These are phyloP conservation scores for Patiria pectinifera DNA, from an alignment of 53 echinoderm and acorn worm species.

Conservation along the genomic window DNA sequence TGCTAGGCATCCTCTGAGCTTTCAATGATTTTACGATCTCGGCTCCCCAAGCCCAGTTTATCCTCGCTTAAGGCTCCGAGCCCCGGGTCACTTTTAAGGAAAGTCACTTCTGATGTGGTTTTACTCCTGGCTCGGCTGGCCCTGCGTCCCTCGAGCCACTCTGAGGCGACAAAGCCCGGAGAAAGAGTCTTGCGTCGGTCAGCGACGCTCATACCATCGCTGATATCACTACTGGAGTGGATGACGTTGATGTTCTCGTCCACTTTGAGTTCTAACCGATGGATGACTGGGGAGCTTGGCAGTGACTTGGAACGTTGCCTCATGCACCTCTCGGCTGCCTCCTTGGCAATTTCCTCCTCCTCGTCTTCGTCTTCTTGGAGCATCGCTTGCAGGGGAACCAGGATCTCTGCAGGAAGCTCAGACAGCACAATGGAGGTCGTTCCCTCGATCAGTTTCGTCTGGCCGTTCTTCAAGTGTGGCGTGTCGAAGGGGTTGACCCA, in stretches of 20 bases:
- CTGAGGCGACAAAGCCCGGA: constrained; percentile 24
- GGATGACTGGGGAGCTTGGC: constrained; percentile 59
- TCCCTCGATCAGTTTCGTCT: constrained; percentile 59
- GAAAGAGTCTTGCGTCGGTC: constrained; percentile 36
- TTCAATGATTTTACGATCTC: background rate
- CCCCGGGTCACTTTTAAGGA: constrained; percentile 37
- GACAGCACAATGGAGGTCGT: background rate
- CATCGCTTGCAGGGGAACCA: constrained; percentile 45
- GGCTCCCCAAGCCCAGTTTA: background rate
- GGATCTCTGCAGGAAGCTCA: constrained; percentile 42
- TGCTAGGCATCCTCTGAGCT: background rate
- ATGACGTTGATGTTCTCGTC: constrained; percentile 57
- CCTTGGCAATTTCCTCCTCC: constrained; percentile 30
- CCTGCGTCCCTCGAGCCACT: constrained; percentile 15
- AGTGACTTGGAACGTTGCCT: constrained; percentile 60
- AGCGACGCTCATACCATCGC: background rate
- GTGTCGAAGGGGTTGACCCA: constrained; percentile 88
- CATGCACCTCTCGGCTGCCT: background rate
- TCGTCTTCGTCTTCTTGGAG: constrained; percentile 41
- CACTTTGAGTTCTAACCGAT: constrained; percentile 18
- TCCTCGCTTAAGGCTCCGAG: constrained; percentile 38
- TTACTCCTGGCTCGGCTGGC: constrained; percentile 19
- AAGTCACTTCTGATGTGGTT: background rate
- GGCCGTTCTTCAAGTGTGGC: constrained; percentile 78
- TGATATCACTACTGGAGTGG: background rate